Evolutionary conservation across 2,797 vertebrate species (phyloP), one percentile per base, ranked within the genome.

Genomic region (Mormyrops attenuatus): DNA sequence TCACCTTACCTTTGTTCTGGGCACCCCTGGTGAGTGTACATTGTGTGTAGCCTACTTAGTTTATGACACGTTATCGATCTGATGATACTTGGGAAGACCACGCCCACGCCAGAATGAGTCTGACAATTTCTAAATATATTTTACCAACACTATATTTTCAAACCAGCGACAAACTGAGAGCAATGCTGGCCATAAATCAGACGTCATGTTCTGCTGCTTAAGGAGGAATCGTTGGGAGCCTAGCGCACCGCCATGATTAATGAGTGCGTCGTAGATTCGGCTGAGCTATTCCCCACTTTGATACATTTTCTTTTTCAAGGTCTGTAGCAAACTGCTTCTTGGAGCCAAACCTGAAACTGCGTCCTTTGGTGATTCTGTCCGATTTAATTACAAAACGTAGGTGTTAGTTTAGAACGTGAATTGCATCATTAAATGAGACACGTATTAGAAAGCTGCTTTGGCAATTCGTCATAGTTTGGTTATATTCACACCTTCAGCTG

Each of bases 181-280:
- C 93, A 91, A 92, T 92, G 93, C 92, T 92, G 88, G 88, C 95
- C 95, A 95, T 96, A 96, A 96, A 96, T 96, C 95, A 96, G 55
- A 77, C 84, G 89, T 90, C 82, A 89, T 92, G 93, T 93, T 89
- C 92, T 73, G 30, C 93, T 93, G 94, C 94, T 93, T 93, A 92
- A 89, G 90, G 87, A 91, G 92, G 93, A 94, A 95, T 92, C 95
- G 94, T 94, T 93, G 93, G 93, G 88, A 60, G 82, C 50, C 80
- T 92, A 92, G 80, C 49, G 26, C 94, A 93, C 93, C 94, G 92
- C 90, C 89, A 92, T 95, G 95, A 95, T 96, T 96, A 95, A 95
- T 93, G 93, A 94, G 93, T 80, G 87, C 92, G 93, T n/a, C 50
- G 41, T 73, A 93, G 92, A 92, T 90, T 90, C 93, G 92, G 92